phyloP scores from a whole-genome alignment of 2,888 invertebrate genomes.

The Trachelus tabidus region DNA sequence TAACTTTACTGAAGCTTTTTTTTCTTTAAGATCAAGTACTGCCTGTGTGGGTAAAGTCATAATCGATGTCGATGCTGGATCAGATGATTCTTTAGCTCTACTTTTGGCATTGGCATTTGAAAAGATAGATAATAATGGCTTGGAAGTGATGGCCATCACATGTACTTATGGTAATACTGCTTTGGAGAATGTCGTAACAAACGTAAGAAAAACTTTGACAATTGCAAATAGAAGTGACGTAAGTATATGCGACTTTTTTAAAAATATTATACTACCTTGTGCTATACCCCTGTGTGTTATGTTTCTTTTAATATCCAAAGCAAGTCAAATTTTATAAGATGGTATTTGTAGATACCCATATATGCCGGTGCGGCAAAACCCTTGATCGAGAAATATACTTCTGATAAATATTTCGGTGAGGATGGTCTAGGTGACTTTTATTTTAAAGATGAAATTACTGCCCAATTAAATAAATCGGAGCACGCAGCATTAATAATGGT shows the following conservation, averaged over 20 bases:
- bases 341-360: constrained; percentile 65
- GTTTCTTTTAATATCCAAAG: not conserved
- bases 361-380: constrained; percentile 63
- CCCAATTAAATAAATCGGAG: constrained; percentile 52
- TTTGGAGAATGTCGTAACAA: constrained; percentile 66
- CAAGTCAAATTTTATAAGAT: not conserved
- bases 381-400: constrained; percentile 46
- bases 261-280: not conserved
- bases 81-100: constrained; percentile 67
- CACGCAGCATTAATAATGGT: constrained; percentile 65
- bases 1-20: not conserved
- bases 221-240: constrained; percentile 59
- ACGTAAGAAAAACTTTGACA: constrained; percentile 68
- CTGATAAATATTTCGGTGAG: constrained; percentile 57
- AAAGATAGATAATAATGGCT: constrained; percentile 33
- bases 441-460: constrained; percentile 56
- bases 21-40: not conserved
- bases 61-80: constrained; percentile 68
- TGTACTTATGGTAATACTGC: constrained; percentile 69
- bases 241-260: constrained; percentile 34
- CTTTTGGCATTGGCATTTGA: constrained; percentile 55
- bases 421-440: constrained; percentile 69
- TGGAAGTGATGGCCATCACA: constrained; percentile 69
- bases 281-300: not conserved
- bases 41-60: constrained; percentile 46